Base-by-base conservation (phyloP, 2,797 vertebrate species). In the Aulostomus chinensis region DNA sequence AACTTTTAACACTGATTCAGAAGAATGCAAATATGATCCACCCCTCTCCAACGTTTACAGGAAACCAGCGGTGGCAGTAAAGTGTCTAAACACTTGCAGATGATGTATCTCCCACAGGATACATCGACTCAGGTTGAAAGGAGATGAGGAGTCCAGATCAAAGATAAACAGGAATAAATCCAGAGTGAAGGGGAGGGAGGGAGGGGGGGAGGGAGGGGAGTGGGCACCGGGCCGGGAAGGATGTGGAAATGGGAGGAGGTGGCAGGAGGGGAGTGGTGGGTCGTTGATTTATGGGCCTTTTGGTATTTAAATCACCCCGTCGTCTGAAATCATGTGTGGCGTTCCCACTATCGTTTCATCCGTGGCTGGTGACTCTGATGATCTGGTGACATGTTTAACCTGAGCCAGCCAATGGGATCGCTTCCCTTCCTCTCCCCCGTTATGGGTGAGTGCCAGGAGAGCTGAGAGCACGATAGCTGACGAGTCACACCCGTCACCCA, bases 131-230 rank as follows among this genome's bases (percentile, higher is more conserved):
- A 55, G 70, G 69, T 76, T 86, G 76, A 84, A 85, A 87, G 77
- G 62, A 81, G 77, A 64, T 29, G 61, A 62, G 71, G 75, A 78
- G 68, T 73, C 64, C 41, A 15, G 76, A 86, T 85, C 78, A 87
- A 88, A 90, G 81, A 87, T 87, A 90, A 91, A 90, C 89, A 89
- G 74, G 75, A 85, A 87, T 88, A 88, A 86, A 88, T 89, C 81
- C 73, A 56, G 47, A 42, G 38, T 38, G 46, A 68, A 69, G 50
- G 50, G 63, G 74, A 56, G 69, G 54, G 53, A 38, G 30, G 45
- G 43, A 38, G 30, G 45, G 43, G 50, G 50, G 63, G 74, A 56
- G 69, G 54, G 53, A 38, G 30, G 45, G 43, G 33, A 58, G 31
- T n/a, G 45, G 58, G 71, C 51, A 42, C 52, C 10, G 61, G 69